Percentiles rank a stretch among this genome's conserved stretches.
phyloP scores from a whole-genome alignment of 1,140 invertebrate genomes.

The Conus ventricosus region DNA sequence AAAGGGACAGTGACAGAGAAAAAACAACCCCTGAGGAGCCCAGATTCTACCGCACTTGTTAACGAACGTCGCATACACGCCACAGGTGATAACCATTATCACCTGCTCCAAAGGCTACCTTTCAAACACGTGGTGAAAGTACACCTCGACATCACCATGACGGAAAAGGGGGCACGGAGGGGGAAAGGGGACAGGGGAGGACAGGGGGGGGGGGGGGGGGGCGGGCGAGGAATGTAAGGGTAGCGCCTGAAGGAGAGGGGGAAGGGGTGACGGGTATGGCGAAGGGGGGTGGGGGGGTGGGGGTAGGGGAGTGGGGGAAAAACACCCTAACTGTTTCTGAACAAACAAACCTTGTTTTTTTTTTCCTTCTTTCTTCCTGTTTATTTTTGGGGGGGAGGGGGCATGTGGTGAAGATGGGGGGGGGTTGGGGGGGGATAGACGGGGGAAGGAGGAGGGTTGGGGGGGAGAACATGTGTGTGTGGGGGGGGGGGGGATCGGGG shows the following conservation, averaged over 20 bases:
- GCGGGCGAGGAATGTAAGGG: too few species aligned
- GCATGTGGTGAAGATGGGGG: background rate
- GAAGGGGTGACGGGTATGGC: background rate
- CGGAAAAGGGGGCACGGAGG: too few species aligned
- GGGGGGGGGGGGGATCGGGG: background rate
- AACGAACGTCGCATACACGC: too few species aligned
- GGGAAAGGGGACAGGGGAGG: background rate
- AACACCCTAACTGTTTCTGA: background rate
- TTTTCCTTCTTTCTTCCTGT: background rate
- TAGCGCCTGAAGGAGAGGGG: background rate
- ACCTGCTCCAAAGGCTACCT: too few species aligned
- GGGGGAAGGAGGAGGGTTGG: background rate
- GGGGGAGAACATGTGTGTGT: too few species aligned
- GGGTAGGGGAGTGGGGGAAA: too few species aligned
- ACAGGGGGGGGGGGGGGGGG: too few species aligned
- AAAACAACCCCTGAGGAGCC: background rate
- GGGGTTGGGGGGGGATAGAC: background rate
- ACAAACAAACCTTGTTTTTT: background rate
- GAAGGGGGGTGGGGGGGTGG: too few species aligned
- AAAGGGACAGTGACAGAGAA: background rate
- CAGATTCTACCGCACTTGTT: too few species aligned
- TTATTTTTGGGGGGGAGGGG: background rate
- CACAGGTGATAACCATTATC: too few species aligned
- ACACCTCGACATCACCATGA: too few species aligned
- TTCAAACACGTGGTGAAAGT: too few species aligned